These are phyloP conservation scores for Euphysa ruthae DNA, from an alignment of 30 jellyfish, hydroid and myxozoan genomes.

Conservation along the genomic window DNA sequence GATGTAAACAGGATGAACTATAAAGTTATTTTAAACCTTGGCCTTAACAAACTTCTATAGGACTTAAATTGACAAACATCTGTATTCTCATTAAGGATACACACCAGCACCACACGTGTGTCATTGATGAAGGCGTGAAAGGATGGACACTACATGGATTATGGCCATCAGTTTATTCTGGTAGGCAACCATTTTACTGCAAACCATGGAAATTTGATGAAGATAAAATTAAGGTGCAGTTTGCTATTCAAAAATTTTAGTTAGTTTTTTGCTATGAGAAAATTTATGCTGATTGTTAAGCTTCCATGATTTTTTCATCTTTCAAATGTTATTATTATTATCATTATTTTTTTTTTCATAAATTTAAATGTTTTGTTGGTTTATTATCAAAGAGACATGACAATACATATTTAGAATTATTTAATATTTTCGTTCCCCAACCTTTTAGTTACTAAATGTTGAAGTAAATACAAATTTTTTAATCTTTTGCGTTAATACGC, in stretches of 20 bases:
- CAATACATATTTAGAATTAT: not conserved
- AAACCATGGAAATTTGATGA: not conserved
- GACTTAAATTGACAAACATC: no score
- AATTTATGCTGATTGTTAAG: no score
- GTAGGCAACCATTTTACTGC: slow-evolving; percentile 7
- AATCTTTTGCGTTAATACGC: no score
- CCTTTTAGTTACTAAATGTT: not conserved
- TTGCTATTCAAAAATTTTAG: not conserved
- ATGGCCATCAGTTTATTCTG: slow-evolving; percentile 61
- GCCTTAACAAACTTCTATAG: no score
- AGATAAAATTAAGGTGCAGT: not conserved
- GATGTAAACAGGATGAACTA: no score
- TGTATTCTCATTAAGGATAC: slow-evolving; percentile 60
- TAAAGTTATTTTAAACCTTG: no score
- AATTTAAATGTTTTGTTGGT: no score
- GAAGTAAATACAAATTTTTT: no score
- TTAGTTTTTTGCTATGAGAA: not conserved
- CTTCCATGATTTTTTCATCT: no score
- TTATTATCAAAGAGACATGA: not conserved
- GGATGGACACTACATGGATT: slow-evolving; percentile 92
- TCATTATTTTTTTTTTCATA: no score
- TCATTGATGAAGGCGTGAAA: slow-evolving; percentile 41
- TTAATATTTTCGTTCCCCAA: not conserved
- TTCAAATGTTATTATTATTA: no score
- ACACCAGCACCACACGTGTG: slow-evolving; percentile 62